Percentiles rank a stretch among this genome's conserved stretches.
These are phyloP conservation scores for Callaeas wilsoni DNA, from an alignment of 2,113 vertebrate genomes.

Conservation along the genomic window DNA sequence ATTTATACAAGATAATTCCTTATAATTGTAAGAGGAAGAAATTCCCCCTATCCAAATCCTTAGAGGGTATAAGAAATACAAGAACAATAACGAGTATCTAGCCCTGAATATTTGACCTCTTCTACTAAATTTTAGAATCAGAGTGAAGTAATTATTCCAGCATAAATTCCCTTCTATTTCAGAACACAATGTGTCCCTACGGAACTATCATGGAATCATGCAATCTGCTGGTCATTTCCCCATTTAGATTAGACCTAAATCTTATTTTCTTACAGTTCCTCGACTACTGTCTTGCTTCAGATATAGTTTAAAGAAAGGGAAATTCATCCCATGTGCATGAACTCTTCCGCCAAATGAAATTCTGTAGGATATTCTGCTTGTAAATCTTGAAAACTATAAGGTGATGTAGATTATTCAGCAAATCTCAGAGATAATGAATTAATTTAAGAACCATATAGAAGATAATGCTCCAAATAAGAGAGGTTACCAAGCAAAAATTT, in stretches of 20 bases:
- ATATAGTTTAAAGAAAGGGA: background rate
- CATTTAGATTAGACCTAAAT: background rate
- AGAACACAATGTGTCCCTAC: background rate
- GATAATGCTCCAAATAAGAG: background rate
- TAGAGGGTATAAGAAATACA: background rate
- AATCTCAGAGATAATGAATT: background rate
- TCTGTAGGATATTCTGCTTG: background rate
- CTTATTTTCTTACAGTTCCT: background rate
- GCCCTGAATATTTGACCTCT: background rate
- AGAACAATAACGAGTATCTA: background rate
- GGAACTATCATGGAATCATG: background rate
- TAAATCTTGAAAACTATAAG: background rate
- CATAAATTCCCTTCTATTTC: conserved; percentile 11
- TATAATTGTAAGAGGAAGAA: background rate
- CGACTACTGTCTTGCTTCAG: background rate
- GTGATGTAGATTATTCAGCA: background rate
- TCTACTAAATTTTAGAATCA: background rate
- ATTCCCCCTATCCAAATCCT: background rate
- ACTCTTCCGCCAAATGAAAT: background rate
- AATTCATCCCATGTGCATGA: background rate
- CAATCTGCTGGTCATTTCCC: background rate
- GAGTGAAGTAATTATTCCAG: background rate
- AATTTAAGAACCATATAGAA: background rate
- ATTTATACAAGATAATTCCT: conserved; percentile 14
- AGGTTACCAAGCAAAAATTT: background rate